phyloP scores from a whole-genome alignment of 1,140 invertebrate species.

The Camponotus pennsylvanicus region DNA sequence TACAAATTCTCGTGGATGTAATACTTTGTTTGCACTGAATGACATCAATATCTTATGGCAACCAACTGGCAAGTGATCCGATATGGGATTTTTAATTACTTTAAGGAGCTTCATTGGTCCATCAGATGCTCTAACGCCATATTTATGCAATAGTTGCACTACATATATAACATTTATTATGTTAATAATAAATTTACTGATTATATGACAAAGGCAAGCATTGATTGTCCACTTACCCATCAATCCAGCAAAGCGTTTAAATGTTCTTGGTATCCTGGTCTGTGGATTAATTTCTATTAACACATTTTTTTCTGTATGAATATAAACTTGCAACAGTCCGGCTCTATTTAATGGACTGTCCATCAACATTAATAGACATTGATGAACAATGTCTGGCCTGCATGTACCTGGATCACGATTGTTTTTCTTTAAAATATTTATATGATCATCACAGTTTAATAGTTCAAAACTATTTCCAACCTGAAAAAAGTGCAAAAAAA shows the following conservation, averaged over 20 bases:
- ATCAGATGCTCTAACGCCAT: slow-evolving; percentile 96
- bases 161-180: slow-evolving; percentile 79
- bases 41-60: slow-evolving; percentile 97
- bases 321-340: slow-evolving; percentile 96
- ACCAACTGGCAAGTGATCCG: slow-evolving; percentile 97
- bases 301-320: slow-evolving; percentile 98
- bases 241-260: slow-evolving; percentile 98
- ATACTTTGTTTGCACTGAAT: slow-evolving; percentile 93
- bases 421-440: slow-evolving; percentile 93
- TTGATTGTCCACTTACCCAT: slow-evolving; percentile 93
- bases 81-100: slow-evolving; percentile 99
- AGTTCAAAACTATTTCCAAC: slow-evolving; percentile 95
- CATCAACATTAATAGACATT: slow-evolving; percentile 98
- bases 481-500: slow-evolving; percentile 85
- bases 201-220: neutral
- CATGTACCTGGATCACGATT: slow-evolving; percentile 94
- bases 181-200: slow-evolving; percentile 19
- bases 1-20: slow-evolving; percentile 93
- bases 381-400: slow-evolving; percentile 98
- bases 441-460: slow-evolving; percentile 97
- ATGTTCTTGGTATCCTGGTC: slow-evolving; percentile 99
- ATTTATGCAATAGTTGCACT: slow-evolving; percentile 99
- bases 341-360: slow-evolving; percentile 98
- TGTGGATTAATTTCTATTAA: slow-evolving; percentile 99
- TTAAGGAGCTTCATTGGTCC: slow-evolving; percentile 96